Base-by-base conservation (phyloP, 2,113 vertebrate species). In the Ciconia boyciana region DNA sequence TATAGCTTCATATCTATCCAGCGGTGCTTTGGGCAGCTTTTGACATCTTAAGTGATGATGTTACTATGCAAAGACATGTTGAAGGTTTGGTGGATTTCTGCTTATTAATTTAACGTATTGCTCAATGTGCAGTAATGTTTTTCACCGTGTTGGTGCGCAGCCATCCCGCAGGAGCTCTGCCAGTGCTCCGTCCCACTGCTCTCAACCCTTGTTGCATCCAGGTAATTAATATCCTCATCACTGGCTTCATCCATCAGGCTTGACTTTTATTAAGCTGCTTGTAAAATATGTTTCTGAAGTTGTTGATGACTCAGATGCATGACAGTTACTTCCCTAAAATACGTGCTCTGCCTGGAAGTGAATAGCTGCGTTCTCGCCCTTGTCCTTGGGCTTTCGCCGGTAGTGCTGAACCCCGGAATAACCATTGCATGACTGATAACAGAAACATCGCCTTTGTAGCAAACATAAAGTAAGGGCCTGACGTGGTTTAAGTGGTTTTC, bases 341-440 rank as follows among this genome's bases (percentile, higher is more conserved):
- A n/a, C 0, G 32, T 5, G 5, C 7, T 55, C 34, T 49, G 61
- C 62, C 36, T 80, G 36, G 43, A 10, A 26, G 54, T 1, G 9
- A 29, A 3, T 12, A 43, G 21, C 48, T 31, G 41, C 0, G 12
- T 29, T 64, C 25, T 36, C 5, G 1, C 54, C n/a, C 57, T 51
- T 51, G 4, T 31, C 29, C 17, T 26, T 5, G 15, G 39, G 32
- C 65, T 65, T 60, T 43, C 13, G 1, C 21, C 20, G 5, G 10
- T 28, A 7, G 14, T 12, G 49, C 32, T 32, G 14, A 69, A 34
- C 52, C 62, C 51, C 2, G 0, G n/a, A 39, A 11, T n/a, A 55
- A 36, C 68, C 5, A 0, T 66, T 0, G 4, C 4, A 0, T 29
- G 69, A 13, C 62, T 26, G n/a, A 7, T 41, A 60, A n/a, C 1